Conservation (phyloP, 2,113 vertebrate species). For the Sceloporus tristichus region DNA sequence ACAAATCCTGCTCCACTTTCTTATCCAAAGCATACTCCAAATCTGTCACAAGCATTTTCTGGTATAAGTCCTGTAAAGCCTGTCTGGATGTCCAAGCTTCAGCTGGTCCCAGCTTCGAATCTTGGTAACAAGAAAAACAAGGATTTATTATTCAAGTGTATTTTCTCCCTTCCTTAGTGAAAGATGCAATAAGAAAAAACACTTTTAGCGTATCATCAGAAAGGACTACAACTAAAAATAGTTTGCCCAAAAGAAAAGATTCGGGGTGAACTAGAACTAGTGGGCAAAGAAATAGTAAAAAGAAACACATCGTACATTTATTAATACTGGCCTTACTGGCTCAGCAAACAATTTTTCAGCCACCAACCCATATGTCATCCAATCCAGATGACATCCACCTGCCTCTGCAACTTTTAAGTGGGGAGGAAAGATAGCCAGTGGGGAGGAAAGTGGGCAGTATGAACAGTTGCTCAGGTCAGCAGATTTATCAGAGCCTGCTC, state of each 20-base stretch:
- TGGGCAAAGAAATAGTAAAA: background rate
- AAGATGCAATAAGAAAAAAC: background rate
- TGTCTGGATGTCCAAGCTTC: constrained; percentile 99
- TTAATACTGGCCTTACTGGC: background rate
- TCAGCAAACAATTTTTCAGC: background rate
- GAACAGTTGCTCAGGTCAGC: background rate
- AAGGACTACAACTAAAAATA: background rate
- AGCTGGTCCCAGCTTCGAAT: constrained; percentile 94
- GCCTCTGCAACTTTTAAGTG: background rate
- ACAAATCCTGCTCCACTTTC: constrained; percentile 99
- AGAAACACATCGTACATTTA: background rate
- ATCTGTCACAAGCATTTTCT: constrained; percentile 99
- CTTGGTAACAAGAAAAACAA: constrained; percentile 70
- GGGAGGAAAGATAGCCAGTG: background rate
- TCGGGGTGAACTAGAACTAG: background rate
- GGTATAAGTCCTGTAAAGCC: constrained; percentile 97
- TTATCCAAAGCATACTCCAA: constrained; percentile 99
- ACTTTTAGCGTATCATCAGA: background rate
- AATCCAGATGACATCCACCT: background rate
- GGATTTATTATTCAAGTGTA: background rate
- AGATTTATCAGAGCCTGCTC: background rate
- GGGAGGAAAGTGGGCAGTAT: background rate
- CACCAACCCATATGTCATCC: background rate
- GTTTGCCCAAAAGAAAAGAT: no score
- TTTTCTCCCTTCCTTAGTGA: constrained; percentile 19